These are phyloP conservation scores for Actinemys pallida DNA, from an alignment of 2,113 vertebrate genomes.

Conservation along the genomic window DNA sequence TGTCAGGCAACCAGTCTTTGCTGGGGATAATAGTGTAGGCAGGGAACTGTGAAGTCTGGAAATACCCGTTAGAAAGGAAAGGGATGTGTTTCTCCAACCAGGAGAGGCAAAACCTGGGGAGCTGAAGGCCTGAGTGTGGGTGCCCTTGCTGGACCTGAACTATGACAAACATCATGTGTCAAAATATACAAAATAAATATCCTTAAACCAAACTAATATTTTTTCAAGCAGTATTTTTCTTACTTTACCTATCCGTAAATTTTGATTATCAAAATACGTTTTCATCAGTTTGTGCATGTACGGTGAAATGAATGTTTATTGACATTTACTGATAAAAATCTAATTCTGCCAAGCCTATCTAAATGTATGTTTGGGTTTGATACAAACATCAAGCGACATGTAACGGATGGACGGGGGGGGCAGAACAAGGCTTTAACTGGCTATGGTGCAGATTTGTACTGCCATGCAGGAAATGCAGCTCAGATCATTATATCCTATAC, in stretches of 20 bases:
- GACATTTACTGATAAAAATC: not conserved
- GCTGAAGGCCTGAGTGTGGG: not conserved
- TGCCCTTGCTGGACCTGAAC: not conserved
- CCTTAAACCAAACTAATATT: not conserved
- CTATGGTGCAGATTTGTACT: not conserved
- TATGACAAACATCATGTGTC: not conserved
- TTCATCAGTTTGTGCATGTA: not conserved
- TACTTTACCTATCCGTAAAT: not conserved
- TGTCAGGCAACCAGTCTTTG: not conserved
- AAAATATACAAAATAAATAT: not conserved
- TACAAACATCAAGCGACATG: not conserved
- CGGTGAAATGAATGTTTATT: not conserved
- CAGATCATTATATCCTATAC: not conserved
- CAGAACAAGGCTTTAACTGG: not conserved
- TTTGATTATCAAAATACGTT: not conserved
- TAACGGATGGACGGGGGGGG: not conserved
- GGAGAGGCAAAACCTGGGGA: not conserved
- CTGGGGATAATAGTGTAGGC: not conserved
- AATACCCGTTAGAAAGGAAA: not conserved
- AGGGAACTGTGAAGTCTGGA: not conserved
- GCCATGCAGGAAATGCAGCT: not conserved
- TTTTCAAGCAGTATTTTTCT: not conserved
- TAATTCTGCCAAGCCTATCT: not conserved
- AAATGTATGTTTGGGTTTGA: not conserved
- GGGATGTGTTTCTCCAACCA: not conserved